Evolutionary conservation across 2,113 vertebrate species (phyloP).

Genomic region (Chaetorhynchus papuensis): DNA sequence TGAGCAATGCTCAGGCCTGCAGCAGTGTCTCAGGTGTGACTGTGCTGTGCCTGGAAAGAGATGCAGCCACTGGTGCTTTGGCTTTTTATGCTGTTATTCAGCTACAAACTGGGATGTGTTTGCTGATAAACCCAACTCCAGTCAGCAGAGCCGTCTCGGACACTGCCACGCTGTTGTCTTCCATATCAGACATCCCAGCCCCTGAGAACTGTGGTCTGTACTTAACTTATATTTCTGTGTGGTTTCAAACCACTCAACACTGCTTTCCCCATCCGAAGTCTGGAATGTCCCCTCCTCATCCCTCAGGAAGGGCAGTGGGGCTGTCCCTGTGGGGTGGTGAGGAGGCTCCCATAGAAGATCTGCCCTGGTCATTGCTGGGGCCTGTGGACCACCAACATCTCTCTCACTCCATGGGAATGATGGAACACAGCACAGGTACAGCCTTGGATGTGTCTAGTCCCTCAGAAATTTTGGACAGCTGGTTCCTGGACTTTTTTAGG

Average conservation of each 20-base stretch:
- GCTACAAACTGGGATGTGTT: neutral
- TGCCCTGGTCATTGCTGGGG: neutral
- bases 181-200: neutral
- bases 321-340: neutral
- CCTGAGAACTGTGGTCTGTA: neutral
- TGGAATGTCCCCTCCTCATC: neutral
- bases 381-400: accelerated
- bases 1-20: neutral
- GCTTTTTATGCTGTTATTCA: neutral
- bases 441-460: neutral
- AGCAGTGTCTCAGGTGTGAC: neutral
- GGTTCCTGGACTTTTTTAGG: neutral
- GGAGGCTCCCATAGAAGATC: neutral
- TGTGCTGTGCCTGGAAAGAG: neutral
- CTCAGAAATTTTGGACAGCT: neutral
- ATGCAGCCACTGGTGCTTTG: neutral
- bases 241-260: accelerated
- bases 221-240: neutral
- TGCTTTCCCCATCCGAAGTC: neutral
- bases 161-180: neutral
- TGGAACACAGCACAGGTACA: neutral
- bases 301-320: neutral
- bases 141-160: neutral
- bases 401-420: neutral
- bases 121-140: neutral